Conservation (phyloP, 2,113 vertebrate species). For the Apodemus speciosus region DNA sequence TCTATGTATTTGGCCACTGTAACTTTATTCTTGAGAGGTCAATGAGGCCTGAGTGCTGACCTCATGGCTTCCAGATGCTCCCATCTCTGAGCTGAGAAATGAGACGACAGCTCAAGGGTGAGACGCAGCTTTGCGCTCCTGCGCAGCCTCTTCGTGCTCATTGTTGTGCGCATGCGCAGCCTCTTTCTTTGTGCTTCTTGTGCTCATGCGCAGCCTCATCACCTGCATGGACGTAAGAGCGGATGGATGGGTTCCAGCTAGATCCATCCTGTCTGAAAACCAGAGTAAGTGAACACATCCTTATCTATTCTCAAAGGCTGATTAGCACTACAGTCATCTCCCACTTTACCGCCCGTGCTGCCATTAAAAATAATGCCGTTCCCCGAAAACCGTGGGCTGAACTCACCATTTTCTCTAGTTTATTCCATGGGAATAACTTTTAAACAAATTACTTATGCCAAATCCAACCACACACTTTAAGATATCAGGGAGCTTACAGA, state of each 20-base stretch:
- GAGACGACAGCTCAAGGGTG: neutral
- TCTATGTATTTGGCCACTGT: neutral
- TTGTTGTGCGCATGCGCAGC: too few relatives aligned
- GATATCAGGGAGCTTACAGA: neutral
- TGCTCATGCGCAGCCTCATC: neutral
- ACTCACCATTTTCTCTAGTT: neutral
- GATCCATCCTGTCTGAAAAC: too few relatives aligned
- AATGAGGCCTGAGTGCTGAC: neutral
- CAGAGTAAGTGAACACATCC: neutral
- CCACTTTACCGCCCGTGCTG: neutral
- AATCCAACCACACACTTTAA: neutral
- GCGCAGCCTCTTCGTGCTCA: too few relatives aligned
- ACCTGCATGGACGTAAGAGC: too few relatives aligned
- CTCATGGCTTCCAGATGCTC: neutral
- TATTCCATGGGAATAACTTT: neutral
- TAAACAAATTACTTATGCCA: neutral
- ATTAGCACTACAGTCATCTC: neutral
- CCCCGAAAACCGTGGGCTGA: neutral
- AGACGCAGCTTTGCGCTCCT: neutral
- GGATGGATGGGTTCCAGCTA: rapidly evolving
- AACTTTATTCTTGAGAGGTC: neutral
- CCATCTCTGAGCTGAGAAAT: neutral
- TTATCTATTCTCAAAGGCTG: neutral
- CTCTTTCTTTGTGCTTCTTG: too few relatives aligned
- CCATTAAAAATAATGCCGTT: neutral